Evolutionary conservation across 1,140 invertebrate species (phyloP).

Genomic region (Bombus sibiricus): DNA sequence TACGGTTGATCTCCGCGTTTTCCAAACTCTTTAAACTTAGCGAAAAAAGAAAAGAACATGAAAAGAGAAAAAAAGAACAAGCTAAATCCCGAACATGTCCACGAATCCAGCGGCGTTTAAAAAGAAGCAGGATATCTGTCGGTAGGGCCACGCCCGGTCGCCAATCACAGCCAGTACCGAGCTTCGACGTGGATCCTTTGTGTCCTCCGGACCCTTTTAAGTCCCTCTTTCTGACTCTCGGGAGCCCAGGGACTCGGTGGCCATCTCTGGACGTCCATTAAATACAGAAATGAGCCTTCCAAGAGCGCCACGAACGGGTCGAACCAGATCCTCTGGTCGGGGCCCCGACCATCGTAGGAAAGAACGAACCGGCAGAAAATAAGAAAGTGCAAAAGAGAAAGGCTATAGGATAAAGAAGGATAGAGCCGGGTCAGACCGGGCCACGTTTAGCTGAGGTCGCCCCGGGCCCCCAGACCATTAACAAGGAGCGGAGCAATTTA

Average conservation of each 20-base stretch:
- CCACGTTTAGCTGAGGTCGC: slow-evolving; percentile 81
- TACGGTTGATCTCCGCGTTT: no score
- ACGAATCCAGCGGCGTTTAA: slow-evolving; percentile 44
- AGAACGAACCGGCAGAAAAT: slow-evolving; percentile 34
- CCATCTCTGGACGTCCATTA: slow-evolving; percentile 81
- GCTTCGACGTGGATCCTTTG: slow-evolving; percentile 78
- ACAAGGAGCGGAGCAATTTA: slow-evolving; percentile 83
- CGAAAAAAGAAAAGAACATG: neutral
- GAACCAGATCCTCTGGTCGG: slow-evolving; percentile 72
- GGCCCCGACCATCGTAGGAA: slow-evolving; percentile 52
- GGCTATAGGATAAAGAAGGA: slow-evolving; percentile 48
- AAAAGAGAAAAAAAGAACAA: neutral
- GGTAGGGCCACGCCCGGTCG: slow-evolving; percentile 76
- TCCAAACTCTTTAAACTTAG: neutral
- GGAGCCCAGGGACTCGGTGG: slow-evolving; percentile 73
- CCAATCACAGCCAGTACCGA: slow-evolving; percentile 74
- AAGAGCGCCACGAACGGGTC: slow-evolving; percentile 76
- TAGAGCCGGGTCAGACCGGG: slow-evolving; percentile 78
- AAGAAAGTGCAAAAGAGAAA: slow-evolving; percentile 36
- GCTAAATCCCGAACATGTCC: neutral
- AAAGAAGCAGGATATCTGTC: slow-evolving; percentile 67
- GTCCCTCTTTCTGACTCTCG: slow-evolving; percentile 65
- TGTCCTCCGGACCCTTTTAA: slow-evolving; percentile 71
- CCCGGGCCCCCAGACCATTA: slow-evolving; percentile 81
- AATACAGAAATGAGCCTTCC: slow-evolving; percentile 81